Conservation (phyloP, 23 tunicate species). For the Corella eumyota region DNA sequence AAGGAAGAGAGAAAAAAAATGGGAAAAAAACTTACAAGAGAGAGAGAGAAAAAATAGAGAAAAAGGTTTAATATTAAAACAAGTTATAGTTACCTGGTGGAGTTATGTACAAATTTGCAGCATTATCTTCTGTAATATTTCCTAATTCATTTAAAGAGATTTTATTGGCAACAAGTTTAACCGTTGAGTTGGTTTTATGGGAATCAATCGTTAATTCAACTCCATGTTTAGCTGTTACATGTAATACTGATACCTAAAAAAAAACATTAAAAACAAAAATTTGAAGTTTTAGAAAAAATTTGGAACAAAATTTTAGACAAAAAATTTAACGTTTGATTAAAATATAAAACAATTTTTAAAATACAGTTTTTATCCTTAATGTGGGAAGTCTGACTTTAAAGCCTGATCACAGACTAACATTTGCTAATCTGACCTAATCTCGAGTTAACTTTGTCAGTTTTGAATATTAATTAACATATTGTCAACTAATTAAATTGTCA, state of each 20-base stretch:
- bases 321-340: no score
- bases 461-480: no score
- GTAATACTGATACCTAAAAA: conserved; percentile 14
- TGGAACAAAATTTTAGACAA: no score
- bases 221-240: conserved; percentile 8
- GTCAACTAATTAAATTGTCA: no score
- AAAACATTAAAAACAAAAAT: background rate
- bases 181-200: conserved; percentile 4
- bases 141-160: conserved; percentile 14
- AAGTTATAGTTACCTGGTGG: conserved; percentile 9
- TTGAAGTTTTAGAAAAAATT: no score
- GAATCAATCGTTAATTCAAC: conserved; percentile 28
- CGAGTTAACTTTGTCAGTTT: background rate
- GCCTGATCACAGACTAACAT: background rate
- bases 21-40: no score
- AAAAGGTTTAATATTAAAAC: no score
- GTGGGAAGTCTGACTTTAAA: background rate
- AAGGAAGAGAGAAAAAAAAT: no score
- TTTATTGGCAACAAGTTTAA: conserved; percentile 20
- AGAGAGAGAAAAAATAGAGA: no score
- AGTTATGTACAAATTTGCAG: conserved; percentile 3
- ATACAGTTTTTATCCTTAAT: background rate
- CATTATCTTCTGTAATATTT: conserved; percentile 16
- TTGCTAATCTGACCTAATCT: background rate
- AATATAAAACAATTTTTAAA: background rate